Percentiles rank a stretch among this genome's conserved stretches.
phyloP scores from a whole-genome alignment of 2,888 invertebrate species.

The Dryobota labecula region DNA sequence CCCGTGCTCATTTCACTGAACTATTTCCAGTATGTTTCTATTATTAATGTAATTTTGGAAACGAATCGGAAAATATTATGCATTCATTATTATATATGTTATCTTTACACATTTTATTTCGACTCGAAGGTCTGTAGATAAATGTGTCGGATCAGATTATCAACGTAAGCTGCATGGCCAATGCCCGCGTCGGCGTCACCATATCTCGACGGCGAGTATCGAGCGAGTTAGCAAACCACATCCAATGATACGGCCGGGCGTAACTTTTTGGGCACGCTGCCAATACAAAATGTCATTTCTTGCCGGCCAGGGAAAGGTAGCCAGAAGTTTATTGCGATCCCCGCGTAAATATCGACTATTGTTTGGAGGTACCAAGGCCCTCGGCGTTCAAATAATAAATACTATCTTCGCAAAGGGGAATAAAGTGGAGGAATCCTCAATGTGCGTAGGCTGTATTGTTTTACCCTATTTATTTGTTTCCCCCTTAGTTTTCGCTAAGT shows the following conservation, averaged over 20 bases:
- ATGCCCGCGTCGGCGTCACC: constrained; percentile 1
- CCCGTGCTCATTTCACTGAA: background rate
- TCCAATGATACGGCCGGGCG: constrained; percentile 67
- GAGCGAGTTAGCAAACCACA: constrained; percentile 70
- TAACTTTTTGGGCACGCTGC: constrained; percentile 74
- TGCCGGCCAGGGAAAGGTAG: constrained; percentile 63
- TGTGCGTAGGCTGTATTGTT: constrained; percentile 48
- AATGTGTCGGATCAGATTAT: constrained; percentile 8
- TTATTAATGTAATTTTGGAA: background rate
- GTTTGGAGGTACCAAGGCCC: constrained; percentile 42
- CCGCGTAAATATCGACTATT: constrained; percentile 62
- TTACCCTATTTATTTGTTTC: constrained; percentile 49
- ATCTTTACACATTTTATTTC: background rate
- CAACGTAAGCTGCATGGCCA: constrained; percentile 6
- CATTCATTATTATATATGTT: background rate
- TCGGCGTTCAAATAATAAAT: constrained; percentile 46
- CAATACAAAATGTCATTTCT: constrained; percentile 72
- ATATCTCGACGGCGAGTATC: constrained; percentile 56
- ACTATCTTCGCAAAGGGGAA: constrained; percentile 51
- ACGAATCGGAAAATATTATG: constrained; percentile 5
- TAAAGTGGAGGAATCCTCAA: constrained; percentile 43
- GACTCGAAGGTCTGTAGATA: background rate
- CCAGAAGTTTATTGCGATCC: constrained; percentile 57
- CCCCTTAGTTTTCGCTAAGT: constrained; percentile 32
- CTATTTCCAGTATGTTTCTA: background rate